Percentiles rank a stretch among this genome's conserved stretches.
These are phyloP conservation scores for Okamejei kenojei DNA, from an alignment of 2,797 vertebrate species.

Conservation along the genomic window DNA sequence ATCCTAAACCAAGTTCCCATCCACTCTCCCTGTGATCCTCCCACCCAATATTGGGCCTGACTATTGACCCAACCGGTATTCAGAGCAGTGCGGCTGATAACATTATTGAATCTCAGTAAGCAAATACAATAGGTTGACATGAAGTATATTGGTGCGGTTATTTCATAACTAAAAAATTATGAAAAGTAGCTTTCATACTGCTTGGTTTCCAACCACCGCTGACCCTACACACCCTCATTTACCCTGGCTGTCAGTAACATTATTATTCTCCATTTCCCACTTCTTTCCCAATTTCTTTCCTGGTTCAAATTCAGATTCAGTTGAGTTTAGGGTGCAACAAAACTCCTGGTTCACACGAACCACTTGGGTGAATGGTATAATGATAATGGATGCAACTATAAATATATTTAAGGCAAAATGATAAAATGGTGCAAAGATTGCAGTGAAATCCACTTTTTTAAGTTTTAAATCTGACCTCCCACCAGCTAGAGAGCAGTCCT, in stretches of 20 bases:
- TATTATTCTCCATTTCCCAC: not conserved
- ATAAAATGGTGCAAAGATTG: too few relatives aligned
- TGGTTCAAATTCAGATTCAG: not conserved
- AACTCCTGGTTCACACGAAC: too few relatives aligned
- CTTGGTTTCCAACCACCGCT: not conserved
- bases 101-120: not conserved
- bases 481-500: too few relatives aligned
- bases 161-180: not conserved
- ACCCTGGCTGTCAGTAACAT: not conserved
- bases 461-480: too few relatives aligned
- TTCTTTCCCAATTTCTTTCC: not conserved
- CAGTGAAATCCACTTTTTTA: too few relatives aligned
- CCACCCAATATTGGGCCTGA: not conserved
- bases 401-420: too few relatives aligned
- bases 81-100: not conserved
- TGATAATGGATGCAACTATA: too few relatives aligned
- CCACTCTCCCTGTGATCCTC: not conserved
- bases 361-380: too few relatives aligned
- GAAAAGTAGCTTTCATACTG: not conserved
- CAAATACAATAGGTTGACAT: not conserved
- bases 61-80: not conserved
- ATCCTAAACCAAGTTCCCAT: not conserved
- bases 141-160: not conserved
- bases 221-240: not conserved
- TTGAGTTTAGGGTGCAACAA: too few relatives aligned